These are phyloP conservation scores for Limnephilus lunatus DNA, from an alignment of 2,888 invertebrate species.

Conservation along the genomic window DNA sequence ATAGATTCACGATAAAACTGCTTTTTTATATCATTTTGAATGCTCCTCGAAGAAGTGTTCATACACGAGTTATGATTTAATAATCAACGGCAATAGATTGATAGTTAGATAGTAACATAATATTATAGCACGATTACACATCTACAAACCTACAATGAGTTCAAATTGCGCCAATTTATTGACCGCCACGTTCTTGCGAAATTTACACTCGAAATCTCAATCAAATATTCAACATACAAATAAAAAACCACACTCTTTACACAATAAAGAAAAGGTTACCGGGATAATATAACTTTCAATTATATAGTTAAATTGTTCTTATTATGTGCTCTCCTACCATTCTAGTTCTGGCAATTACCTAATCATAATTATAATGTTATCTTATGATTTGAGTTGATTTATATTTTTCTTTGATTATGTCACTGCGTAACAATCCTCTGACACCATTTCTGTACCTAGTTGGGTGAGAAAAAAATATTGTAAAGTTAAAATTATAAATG, in stretches of 20 bases:
- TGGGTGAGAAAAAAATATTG: no score
- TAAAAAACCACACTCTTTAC: neutral
- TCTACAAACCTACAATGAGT: neutral
- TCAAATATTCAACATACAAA: neutral
- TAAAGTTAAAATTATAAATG: no score
- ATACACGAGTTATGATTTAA: conserved; percentile 9
- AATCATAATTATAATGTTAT: neutral
- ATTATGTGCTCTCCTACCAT: neutral
- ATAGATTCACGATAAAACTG: neutral
- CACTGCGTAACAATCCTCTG: no score
- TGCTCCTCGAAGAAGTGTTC: neutral
- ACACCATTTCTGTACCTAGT: no score
- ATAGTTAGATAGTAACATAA: neutral
- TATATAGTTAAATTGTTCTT: neutral
- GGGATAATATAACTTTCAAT: neutral
- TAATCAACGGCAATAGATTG: conserved; percentile 2
- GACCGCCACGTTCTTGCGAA: neutral
- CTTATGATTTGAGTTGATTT: no score
- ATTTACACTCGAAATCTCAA: neutral
- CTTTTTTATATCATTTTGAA: neutral
- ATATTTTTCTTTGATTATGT: no score
- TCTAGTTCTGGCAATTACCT: neutral
- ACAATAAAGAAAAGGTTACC: neutral
- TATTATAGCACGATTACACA: neutral
- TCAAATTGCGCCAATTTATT: neutral